phyloP scores from a whole-genome alignment of 2,888 invertebrate species.

The Cheilosia scutellata region DNA sequence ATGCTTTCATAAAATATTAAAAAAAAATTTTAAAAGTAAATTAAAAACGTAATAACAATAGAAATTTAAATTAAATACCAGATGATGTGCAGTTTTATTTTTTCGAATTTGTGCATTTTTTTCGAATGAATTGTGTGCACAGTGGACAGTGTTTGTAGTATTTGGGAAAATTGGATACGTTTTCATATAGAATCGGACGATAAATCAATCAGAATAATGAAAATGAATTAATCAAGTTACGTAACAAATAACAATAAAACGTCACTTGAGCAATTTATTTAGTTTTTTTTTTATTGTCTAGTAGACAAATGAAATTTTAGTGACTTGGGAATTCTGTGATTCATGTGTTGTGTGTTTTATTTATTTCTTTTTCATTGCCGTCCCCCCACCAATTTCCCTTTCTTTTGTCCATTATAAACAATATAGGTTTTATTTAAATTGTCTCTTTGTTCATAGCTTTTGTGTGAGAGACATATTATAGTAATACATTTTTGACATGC shows the following conservation, averaged over 20 bases:
- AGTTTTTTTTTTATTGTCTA: neutral
- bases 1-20: constrained; percentile 44
- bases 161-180: neutral
- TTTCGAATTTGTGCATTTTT: neutral
- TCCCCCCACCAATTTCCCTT: no score
- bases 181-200: neutral
- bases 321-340: neutral
- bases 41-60: constrained; percentile 29
- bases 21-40: neutral
- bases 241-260: constrained; percentile 49
- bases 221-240: constrained; percentile 23
- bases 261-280: constrained; percentile 28
- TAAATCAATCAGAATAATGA: neutral
- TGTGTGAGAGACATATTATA: neutral
- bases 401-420: neutral
- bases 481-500: neutral
- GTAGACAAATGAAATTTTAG: neutral
- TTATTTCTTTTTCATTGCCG: neutral
- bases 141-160: neutral
- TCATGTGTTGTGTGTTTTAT: neutral
- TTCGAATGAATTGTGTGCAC: neutral
- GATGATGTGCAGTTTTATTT: neutral
- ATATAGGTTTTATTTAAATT: constrained; percentile 3
- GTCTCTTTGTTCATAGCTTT: neutral
- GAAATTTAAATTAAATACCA: constrained; percentile 1